Base-by-base conservation (phyloP, 2,888 invertebrate species). In the Pasiphila rectangulata region DNA sequence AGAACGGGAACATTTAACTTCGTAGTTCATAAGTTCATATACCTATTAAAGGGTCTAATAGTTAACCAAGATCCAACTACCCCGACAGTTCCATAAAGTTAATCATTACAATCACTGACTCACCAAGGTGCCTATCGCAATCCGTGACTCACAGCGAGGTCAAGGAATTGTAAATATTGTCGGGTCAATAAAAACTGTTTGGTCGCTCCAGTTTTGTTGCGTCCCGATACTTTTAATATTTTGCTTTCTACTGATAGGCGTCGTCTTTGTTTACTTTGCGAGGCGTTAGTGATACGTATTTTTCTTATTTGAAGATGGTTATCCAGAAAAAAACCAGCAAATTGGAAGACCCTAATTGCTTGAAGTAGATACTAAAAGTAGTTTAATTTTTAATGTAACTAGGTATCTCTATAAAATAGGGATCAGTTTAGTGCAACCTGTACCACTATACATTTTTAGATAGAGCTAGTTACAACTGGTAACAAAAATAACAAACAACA, bases 71-170 rank as follows among this genome's bases (percentile, higher is more conserved):
- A 35, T 50, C 32, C 19, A 45, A 27, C 24, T 23, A 40, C 30
- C 9, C 16, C 16, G 21, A 10, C 41, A 23, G 17, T 32, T 9
- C 20, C n/a, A 15, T 24, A 23, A 17, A 20, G 6, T 36, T 48
- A 53, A 56, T 56, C 52, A 38, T 44, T 57, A 37, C 17, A n/a
- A 60, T 61, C 55, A 58, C 46, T 56, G 55, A 61, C 58, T 65
- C 64, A 57, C 67, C 59, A 59, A 44, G 48, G 46, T 57, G 38
- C 41, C 48, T 48, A 51, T 56, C 51, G 55, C 51, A 52, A 53
- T 51, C 63, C 53, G 52, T 72, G 72, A 69, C 60, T 69, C 63
- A 61, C 46, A 42, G 30, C 58, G 61, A 67, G 69, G 66, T 69
- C 68, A 68, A 70, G 66, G 61, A 61, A 58, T 60, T 56, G 60